A percentile compares a stretch with the other conserved stretches of the same genome.
phyloP scores from a whole-genome alignment of 2,113 vertebrate species.

The Macrotis lagotis region DNA sequence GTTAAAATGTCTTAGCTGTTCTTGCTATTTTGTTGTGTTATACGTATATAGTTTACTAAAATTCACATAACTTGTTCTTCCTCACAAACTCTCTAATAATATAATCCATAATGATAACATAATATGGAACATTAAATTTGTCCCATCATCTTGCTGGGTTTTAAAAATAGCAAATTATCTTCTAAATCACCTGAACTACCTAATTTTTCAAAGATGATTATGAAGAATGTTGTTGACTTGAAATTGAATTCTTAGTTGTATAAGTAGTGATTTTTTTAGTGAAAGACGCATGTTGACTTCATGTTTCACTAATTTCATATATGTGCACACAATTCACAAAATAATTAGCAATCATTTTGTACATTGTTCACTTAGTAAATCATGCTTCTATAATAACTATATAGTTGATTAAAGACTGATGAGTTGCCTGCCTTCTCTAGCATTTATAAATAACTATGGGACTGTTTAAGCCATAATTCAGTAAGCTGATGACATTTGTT shows the following conservation, averaged over 20 bases:
- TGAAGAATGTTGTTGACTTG: background rate
- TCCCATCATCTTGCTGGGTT: background rate
- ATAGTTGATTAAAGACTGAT: background rate
- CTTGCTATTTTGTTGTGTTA: too few species aligned
- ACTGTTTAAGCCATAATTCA: conserved; percentile 4
- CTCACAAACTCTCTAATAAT: too few species aligned
- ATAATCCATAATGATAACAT: too few species aligned
- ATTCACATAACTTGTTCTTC: too few species aligned
- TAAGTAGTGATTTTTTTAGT: background rate
- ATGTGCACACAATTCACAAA: background rate
- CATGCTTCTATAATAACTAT: too few species aligned
- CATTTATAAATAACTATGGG: conserved; percentile 18
- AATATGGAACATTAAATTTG: too few species aligned
- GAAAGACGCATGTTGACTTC: background rate
- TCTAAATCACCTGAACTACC: background rate
- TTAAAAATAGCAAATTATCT: background rate
- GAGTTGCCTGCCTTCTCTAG: background rate
- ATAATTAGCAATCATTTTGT: background rate
- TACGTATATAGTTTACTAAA: too few species aligned
- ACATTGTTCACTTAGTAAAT: background rate
- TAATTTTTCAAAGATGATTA: background rate
- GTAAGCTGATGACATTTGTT: background rate
- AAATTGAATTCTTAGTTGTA: background rate
- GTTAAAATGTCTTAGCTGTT: too few species aligned
- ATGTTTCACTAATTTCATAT: background rate